Percentiles rank a stretch among this genome's conserved stretches.
phyloP scores from a whole-genome alignment of 2,888 invertebrate genomes.

The Andrena dorsata region DNA sequence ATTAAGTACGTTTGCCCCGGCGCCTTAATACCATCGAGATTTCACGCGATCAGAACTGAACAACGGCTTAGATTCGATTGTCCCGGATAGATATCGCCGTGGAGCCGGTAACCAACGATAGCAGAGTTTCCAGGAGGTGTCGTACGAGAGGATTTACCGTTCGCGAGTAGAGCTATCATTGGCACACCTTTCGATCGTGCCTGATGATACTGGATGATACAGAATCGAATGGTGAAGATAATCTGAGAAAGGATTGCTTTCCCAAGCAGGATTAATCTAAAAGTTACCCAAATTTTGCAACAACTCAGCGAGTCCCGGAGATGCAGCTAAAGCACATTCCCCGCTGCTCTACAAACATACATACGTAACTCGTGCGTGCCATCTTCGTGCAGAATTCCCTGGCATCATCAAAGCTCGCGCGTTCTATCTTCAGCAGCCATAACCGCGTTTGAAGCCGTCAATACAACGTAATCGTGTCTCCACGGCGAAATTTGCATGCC shows the following conservation, averaged over 20 bases:
- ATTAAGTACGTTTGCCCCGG: background rate
- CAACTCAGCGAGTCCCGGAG: no score
- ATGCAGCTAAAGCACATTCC: no score
- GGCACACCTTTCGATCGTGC: background rate
- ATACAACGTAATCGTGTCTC: constrained; percentile 32
- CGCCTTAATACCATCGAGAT: constrained; percentile 4
- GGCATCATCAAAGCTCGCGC: background rate
- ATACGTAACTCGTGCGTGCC: background rate
- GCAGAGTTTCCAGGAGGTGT: background rate
- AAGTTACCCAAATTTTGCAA: no score
- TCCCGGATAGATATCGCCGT: background rate
- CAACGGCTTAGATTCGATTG: constrained; percentile 2
- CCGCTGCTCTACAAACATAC: no score
- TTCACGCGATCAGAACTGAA: constrained; percentile 5
- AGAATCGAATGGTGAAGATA: background rate
- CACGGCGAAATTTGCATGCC: constrained; percentile 31
- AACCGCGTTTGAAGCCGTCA: constrained; percentile 19
- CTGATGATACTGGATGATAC: constrained; percentile 1
- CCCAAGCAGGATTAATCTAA: background rate
- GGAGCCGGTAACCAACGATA: background rate
- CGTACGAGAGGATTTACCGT: constrained; percentile 5
- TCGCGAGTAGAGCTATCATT: constrained; percentile 5
- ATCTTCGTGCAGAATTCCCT: background rate
- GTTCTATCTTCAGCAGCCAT: constrained; percentile 11
- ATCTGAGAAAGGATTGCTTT: background rate